These are phyloP conservation scores for Ornithoptera priamus DNA, from an alignment of 2,888 invertebrate species.

Conservation along the genomic window DNA sequence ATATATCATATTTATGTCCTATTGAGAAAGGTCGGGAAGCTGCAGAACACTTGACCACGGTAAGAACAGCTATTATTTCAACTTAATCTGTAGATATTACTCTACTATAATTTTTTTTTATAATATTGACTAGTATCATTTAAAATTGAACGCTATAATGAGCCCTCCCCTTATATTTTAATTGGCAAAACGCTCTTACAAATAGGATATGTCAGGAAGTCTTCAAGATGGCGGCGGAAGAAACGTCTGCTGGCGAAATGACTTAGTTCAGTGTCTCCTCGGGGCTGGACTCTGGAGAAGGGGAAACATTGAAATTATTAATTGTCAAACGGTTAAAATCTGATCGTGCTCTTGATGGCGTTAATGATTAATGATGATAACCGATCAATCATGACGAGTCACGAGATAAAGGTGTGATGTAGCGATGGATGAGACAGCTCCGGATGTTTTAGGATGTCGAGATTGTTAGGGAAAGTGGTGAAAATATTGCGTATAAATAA, in stretches of 20 bases:
- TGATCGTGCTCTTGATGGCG: too few species aligned
- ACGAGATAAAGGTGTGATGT: too few species aligned
- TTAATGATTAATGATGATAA: too few species aligned
- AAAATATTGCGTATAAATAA: too few species aligned
- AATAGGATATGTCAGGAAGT: slow-evolving; percentile 61
- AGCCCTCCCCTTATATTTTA: slow-evolving; percentile 45
- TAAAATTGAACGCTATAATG: slow-evolving; percentile 44
- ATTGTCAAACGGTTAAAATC: slow-evolving; percentile 14
- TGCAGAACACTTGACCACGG: slow-evolving; percentile 4
- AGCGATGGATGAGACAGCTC: too few species aligned
- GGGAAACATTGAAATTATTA: slow-evolving; percentile 26
- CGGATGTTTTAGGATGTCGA: too few species aligned
- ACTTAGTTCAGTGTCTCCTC: slow-evolving; percentile 55
- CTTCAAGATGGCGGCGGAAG: slow-evolving; percentile 35
- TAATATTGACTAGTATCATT: slow-evolving; percentile 22
- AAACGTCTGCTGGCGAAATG: neutral
- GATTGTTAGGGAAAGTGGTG: too few species aligned
- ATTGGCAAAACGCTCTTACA: slow-evolving; percentile 45
- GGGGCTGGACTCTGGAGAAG: slow-evolving; percentile 58
- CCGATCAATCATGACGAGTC: too few species aligned
- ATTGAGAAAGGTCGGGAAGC: slow-evolving; percentile 17
- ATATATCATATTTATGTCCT: neutral
- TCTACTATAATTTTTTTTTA: slow-evolving; percentile 14
- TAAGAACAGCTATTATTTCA: neutral
- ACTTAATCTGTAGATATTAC: slow-evolving; percentile 3